Conservation (phyloP, 2,797 vertebrate genomes). For the Syndactyla subalaris region DNA sequence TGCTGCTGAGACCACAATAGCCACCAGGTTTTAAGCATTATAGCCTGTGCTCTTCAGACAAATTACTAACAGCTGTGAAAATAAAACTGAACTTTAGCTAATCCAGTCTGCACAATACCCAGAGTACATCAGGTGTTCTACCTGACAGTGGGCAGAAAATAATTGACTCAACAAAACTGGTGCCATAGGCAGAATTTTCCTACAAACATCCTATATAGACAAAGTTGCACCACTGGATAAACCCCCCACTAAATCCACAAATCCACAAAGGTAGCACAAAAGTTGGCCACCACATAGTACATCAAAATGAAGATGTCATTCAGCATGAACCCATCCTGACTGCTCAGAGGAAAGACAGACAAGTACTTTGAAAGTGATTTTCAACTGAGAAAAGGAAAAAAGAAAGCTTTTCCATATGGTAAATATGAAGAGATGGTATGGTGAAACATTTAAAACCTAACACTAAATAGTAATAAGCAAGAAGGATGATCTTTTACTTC, state of each 20-base stretch:
- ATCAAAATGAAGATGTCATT: background rate
- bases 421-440: background rate
- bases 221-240: background rate
- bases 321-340: background rate
- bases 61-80: background rate
- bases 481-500: background rate
- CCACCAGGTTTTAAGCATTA: background rate
- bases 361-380: background rate
- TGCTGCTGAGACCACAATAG: background rate
- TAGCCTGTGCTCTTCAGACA: background rate
- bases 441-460: background rate
- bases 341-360: background rate
- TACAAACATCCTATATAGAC: background rate
- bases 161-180: background rate
- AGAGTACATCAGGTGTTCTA: background rate
- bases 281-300: background rate
- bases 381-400: background rate
- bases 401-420: background rate
- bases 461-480: background rate
- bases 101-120: background rate
- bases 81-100: background rate
- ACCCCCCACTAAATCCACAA: background rate
- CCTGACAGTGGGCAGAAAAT: background rate
- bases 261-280: background rate
- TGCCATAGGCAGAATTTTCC: background rate